Base-by-base conservation (phyloP, 2,113 vertebrate genomes). In the Sturnira hondurensis region DNA sequence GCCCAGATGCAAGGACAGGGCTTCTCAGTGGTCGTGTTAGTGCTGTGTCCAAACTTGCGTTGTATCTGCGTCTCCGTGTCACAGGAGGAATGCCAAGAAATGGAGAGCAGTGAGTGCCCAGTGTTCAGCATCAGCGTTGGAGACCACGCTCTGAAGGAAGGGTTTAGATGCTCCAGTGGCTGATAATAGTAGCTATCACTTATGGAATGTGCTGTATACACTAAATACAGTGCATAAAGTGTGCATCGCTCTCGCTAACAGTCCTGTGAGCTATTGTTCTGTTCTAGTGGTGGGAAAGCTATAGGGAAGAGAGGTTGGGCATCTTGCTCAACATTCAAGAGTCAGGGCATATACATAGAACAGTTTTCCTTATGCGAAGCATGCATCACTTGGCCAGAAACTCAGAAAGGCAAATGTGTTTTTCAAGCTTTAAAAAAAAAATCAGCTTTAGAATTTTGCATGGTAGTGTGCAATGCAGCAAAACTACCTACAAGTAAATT, bases 221-320 rank as follows among this genome's bases (percentile, higher is more conserved):
- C 68, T 45, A 36, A 77, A 56, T 20, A 45, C 11, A 9, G 41
- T 58, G 26, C 12, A 13, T 56, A 68, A 47, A 26, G 31, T 70
- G 58, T 47, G 61, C 58, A 58, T n/a, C 45, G 19, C 67, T 92
- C 85, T 67, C n/a, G 38, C 33, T 38, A 50, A 45, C 36, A 71
- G 12, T 41, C 33, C 52, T 36, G n/a, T 52, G 33, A 96, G 54
- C 43, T 73, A 45, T 33, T 61, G 28, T 56, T 81, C 76, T 61
- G 7, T 9, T 41, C 68, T 87, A 24, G 50, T 82, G 33, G n/a
- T 2, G 13, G 33, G 8, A 0, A 89, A 0, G 82, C 71, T 4
- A 31, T 80, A 85, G 89, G 20, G 61, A 50, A 95, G 43, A 97
- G 91, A 93, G 15, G 15, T 0, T 70, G 7, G 22, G 13, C 87